Base-by-base conservation (phyloP, 2,797 vertebrate species). In the Diplodus sargus region DNA sequence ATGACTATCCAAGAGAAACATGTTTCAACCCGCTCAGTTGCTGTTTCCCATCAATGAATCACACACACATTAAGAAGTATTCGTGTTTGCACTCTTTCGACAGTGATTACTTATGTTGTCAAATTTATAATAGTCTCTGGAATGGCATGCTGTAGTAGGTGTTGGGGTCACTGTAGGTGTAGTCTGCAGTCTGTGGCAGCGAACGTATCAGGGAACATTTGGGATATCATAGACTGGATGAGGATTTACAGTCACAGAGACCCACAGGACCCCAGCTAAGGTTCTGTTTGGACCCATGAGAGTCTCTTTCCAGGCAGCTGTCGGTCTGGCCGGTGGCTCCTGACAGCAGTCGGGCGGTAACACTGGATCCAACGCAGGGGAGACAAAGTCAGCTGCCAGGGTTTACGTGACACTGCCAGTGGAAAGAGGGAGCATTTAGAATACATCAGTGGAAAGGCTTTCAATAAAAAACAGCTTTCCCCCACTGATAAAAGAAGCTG, bases 11-110 rank as follows among this genome's bases (percentile, higher is more conserved):
- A 92, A 92, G 78, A 87, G 86, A 89, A 93, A 91, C 89, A 85
- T 77, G 84, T 90, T 85, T 85, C 78, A 86, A 84, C 81, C 68
- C 45, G 67, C 71, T 82, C 61, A 73, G 81, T 89, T 79, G 78
- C 78, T 84, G 88, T 89, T 91, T 90, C 78, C 87, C 80, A 88
- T 92, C 87, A 90, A 83, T 90, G 85, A 93, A 92, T 92, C 85
- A 90, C 53, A 79, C 83, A 77, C 83, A 87, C 63, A 84, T 85
- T 81, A 83, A 81, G 67, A 86, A 67, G 59, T 83, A 88, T 89
- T 90, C 85, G 73, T 90, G 75, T 89, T 90, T 89, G 87, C 86
- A 85, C 75, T 77, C 76, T 82, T 87, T 88, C 62, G 65, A 84
- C 84, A 77, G 82, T 78, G 78, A 91, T 90, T 85, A 84, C 81